Base-by-base conservation (phyloP, 2,113 vertebrate species). In the Cromileptes altivelis region DNA sequence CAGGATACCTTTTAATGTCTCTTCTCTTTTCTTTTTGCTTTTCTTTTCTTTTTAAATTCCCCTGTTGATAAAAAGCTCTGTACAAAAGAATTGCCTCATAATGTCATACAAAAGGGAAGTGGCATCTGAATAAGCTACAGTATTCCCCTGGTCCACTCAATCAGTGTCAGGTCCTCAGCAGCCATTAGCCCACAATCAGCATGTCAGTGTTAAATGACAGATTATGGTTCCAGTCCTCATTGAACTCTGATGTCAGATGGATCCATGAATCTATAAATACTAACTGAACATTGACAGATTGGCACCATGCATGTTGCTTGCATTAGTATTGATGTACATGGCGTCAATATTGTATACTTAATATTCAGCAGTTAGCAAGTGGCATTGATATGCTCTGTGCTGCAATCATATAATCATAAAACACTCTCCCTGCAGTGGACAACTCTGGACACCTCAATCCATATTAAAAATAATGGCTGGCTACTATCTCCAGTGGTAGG, bases 221-320 rank as follows among this genome's bases (percentile, higher is more conserved):
- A 86, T 88, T 67, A 67, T 50, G 63, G 42, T 78, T 79, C 72
- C 61, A 73, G 58, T 58, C 85, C 63, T 75, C 74, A 58, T 64
- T 84, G 80, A 68, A 64, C 81, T 69, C 60, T 65, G 45, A 88
- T 81, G 21, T 40, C 57, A 23, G 67, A 33, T 30, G 40, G 63
- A 85, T 67, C 88, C 45, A 70, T 27, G 30, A 25, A 64, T 25
- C 33, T 19, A 60, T 56, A 72, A 45, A 70, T 89, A 86, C 83
- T 85, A 88, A 81, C 89, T 81, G 13, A 57, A 13, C 27, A 42
- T 76, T 88, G 86, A 87, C 71, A 69, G 68, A 81, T 70, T 40
- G 74, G 80, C 55, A 19, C 63, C 53, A 70, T 69, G 67, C 81
- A 75, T 42, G 62, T 42, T 64, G 73, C 78, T 61, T 76, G 56